A percentile compares a stretch with the other conserved stretches of the same genome.
These are phyloP conservation scores for Spicauda simplicius DNA, from an alignment of 2,888 invertebrate species.

Conservation along the genomic window DNA sequence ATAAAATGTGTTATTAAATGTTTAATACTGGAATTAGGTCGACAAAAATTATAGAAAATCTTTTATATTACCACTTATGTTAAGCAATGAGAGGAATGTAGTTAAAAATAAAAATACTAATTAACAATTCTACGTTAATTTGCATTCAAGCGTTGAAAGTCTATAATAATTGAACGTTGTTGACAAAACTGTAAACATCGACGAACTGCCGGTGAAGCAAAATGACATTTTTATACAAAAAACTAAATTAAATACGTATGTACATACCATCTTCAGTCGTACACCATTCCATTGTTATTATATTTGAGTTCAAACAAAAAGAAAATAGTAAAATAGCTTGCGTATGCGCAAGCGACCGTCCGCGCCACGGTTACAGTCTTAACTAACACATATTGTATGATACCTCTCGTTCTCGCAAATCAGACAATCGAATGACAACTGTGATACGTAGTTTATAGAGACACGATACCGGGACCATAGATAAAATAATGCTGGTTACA, in stretches of 20 bases:
- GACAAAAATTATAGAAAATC: no score
- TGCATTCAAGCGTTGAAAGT: no score
- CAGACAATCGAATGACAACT: not conserved
- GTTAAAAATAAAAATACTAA: no score
- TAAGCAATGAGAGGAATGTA: no score
- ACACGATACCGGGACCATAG: not conserved
- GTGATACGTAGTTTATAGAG: not conserved
- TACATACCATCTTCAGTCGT: slow-evolving; percentile 57
- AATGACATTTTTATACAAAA: not conserved
- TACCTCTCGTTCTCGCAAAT: not conserved
- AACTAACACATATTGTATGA: not conserved
- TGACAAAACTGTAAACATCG: no score
- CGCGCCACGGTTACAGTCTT: not conserved
- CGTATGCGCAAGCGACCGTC: slow-evolving; percentile 15
- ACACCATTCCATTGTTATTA: slow-evolving; percentile 59
- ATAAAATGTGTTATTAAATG: no score
- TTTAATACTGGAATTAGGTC: no score
- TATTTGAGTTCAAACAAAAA: not conserved
- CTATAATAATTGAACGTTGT: no score
- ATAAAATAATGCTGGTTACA: not conserved
- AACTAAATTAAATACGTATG: not conserved
- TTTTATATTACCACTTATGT: no score
- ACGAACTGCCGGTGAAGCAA: not conserved
- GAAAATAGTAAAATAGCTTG: not conserved
- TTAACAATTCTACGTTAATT: no score